Percentiles rank a stretch among this genome's conserved stretches.
Evolutionary conservation across 2,888 invertebrate species (phyloP).

Genomic region (Spatulosminthurus flaviceps): DNA sequence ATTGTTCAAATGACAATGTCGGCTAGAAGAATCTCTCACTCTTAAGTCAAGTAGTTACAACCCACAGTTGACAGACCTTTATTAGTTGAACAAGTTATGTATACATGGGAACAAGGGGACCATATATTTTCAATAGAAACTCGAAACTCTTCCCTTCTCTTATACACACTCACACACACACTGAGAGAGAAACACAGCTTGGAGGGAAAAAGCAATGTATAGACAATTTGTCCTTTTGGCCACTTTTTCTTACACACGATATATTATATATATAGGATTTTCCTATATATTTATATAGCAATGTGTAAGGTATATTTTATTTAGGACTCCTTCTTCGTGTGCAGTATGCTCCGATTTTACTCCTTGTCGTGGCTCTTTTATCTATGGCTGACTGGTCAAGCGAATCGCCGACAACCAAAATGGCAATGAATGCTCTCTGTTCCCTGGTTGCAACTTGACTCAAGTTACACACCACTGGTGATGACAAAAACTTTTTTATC

Average conservation of each 20-base stretch:
- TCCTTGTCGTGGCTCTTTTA: conserved; percentile 8
- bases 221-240: conserved; percentile 11
- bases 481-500: conserved; percentile 30
- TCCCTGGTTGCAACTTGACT: conserved; percentile 3
- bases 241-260: not conserved
- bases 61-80: conserved; percentile 18
- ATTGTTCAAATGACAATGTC: conserved; percentile 12
- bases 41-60: conserved; percentile 18
- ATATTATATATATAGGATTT: too few relatives aligned
- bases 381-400: conserved; percentile 44
- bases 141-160: too few relatives aligned
- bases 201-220: not conserved
- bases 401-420: conserved; percentile 30
- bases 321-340: not conserved
- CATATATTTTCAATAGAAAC: too few relatives aligned
- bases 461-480: conserved; percentile 35
- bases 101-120: not conserved
- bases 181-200: not conserved
- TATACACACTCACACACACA: not conserved
- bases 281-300: too few relatives aligned
- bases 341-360: conserved; percentile 4
- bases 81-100: conserved; percentile 18
- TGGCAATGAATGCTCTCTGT: conserved; percentile 32
- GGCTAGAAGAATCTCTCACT: conserved; percentile 13
- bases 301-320: not conserved